Conservation (phyloP, 2,888 invertebrate species). For the Atethmia centrago region DNA sequence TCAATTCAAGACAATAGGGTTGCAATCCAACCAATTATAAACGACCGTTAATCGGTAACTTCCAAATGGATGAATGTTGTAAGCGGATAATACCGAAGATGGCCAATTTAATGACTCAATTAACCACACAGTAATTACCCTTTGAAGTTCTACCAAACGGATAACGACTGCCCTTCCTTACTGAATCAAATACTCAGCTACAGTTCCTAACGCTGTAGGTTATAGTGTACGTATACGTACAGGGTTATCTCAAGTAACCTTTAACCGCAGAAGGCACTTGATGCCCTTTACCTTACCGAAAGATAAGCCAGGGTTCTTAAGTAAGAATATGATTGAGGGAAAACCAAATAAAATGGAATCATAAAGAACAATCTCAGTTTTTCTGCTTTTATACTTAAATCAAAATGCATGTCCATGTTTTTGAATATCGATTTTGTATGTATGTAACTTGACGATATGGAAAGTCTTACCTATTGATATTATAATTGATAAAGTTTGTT, state of each 20-base stretch:
- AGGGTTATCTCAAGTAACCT: conserved; percentile 53
- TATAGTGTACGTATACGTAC: conserved; percentile 26
- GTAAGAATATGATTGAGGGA: conserved; percentile 32
- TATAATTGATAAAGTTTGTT: conserved; percentile 66
- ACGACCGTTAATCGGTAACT: conserved; percentile 16
- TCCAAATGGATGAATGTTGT: conserved; percentile 33
- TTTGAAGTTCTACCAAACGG: conserved; percentile 49
- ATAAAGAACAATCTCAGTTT: background rate
- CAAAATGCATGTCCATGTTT: conserved; percentile 26
- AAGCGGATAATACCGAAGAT: conserved; percentile 27
- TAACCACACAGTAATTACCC: conserved; percentile 49
- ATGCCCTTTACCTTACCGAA: conserved; percentile 20
- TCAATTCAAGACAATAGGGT: background rate
- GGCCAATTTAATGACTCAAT: conserved; percentile 55
- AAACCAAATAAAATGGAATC: conserved; percentile 29
- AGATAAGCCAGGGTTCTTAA: conserved; percentile 39
- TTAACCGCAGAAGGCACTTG: conserved; percentile 49
- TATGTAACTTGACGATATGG: conserved; percentile 45
- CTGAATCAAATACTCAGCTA: conserved; percentile 37
- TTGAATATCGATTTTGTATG: conserved; percentile 39
- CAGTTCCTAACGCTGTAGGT: conserved; percentile 22
- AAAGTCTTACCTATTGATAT: conserved; percentile 44
- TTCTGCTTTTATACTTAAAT: conserved; percentile 11
- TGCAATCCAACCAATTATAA: conserved; percentile 28
- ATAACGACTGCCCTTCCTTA: conserved; percentile 44